phyloP scores from a whole-genome alignment of 2,113 vertebrate species.

The Stigmatopora nigra region DNA sequence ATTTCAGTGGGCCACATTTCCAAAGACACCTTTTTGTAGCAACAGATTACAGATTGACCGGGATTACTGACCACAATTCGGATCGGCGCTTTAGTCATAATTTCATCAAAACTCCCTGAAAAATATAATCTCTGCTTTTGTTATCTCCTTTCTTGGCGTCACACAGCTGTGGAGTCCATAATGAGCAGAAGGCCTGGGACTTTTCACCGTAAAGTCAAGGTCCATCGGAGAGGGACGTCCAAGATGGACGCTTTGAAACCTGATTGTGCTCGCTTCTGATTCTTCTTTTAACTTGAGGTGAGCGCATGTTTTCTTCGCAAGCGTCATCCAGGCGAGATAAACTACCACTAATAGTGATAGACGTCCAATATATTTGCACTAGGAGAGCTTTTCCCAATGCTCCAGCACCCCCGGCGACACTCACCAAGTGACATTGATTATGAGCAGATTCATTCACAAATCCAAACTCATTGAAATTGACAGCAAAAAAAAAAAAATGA shows the following conservation, averaged over 20 bases:
- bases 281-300: constrained; percentile 8
- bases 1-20: constrained; percentile 18
- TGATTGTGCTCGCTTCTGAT: background rate
- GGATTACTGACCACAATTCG: constrained; percentile 60
- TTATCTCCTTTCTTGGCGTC: constrained; percentile 9
- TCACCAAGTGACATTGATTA: too few species aligned
- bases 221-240: background rate
- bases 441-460: too few species aligned
- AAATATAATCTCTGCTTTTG: constrained; percentile 46
- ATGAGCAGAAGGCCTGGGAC: constrained; percentile 16
- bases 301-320: constrained; percentile 13
- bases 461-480: too few species aligned
- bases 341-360: too few species aligned
- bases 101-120: constrained; percentile 43
- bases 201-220: constrained; percentile 19
- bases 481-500: too few species aligned
- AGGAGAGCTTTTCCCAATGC: too few species aligned
- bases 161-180: constrained; percentile 14
- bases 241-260: constrained; percentile 3
- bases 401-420: too few species aligned
- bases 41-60: constrained; percentile 57
- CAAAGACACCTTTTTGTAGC: constrained; percentile 49
- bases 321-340: background rate
- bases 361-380: too few species aligned
- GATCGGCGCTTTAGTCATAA: constrained; percentile 42